Evolutionary conservation across 2,888 invertebrate genomes (phyloP).

Genomic region (Atethmia centrago): DNA sequence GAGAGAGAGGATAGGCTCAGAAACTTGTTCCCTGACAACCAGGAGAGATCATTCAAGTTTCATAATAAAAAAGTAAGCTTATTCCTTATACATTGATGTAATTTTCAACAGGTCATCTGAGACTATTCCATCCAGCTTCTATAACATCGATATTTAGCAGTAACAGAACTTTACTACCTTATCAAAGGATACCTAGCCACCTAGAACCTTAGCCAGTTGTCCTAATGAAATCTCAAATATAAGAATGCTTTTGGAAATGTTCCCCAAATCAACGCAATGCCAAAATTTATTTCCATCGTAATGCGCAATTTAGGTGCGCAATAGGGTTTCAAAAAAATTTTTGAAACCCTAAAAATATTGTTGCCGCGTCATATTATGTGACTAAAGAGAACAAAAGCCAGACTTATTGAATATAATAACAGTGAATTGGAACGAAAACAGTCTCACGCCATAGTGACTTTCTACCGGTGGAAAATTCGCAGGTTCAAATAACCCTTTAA

Average conservation of each 20-base stretch:
- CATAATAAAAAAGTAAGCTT: constrained; percentile 93
- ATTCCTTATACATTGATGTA: not conserved
- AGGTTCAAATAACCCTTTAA: not conserved
- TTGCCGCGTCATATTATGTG: not conserved
- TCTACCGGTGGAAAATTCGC: not conserved
- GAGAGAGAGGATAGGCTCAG: constrained; percentile 93
- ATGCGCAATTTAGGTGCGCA: too few relatives aligned
- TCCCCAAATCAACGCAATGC: not conserved
- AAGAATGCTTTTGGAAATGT: not conserved
- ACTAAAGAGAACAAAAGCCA: not conserved
- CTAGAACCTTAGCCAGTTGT: not conserved
- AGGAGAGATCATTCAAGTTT: constrained; percentile 94
- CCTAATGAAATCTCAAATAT: not conserved
- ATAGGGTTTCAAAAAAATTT: too few relatives aligned
- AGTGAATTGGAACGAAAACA: constrained; percentile 5
- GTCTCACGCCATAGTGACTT: constrained; percentile 1
- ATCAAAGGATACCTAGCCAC: not conserved
- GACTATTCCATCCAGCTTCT: not conserved
- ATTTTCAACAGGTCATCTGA: not conserved
- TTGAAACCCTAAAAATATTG: not conserved
- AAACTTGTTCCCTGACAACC: constrained; percentile 93
- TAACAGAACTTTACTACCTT: not conserved
- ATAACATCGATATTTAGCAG: not conserved
- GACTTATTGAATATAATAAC: constrained; percentile 11
- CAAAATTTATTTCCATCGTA: not conserved